phyloP scores from a whole-genome alignment of 2,113 vertebrate genomes.

The Emydura subglobosa region DNA sequence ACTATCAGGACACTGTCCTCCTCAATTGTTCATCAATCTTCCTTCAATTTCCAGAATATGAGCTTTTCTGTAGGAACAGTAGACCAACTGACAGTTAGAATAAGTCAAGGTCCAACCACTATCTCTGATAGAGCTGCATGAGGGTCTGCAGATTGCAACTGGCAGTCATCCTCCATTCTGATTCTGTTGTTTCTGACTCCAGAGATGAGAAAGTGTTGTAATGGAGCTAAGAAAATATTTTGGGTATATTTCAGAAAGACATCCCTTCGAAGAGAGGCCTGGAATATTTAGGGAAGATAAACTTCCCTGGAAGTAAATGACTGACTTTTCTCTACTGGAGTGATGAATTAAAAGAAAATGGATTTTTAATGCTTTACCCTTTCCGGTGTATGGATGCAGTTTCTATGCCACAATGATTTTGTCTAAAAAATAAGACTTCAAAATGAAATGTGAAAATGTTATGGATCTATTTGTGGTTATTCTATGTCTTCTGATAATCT shows the following conservation, averaged over 20 bases:
- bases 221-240: not conserved
- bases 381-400: not conserved
- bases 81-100: not conserved
- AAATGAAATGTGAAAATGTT: not conserved
- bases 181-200: not conserved
- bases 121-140: not conserved
- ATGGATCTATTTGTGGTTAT: not conserved
- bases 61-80: not conserved
- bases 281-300: not conserved
- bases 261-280: not conserved
- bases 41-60: not conserved
- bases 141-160: not conserved
- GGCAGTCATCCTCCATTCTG: not conserved
- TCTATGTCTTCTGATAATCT: not conserved
- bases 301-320: not conserved
- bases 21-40: not conserved
- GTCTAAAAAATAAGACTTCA: not conserved
- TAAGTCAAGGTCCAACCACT: not conserved
- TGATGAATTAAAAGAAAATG: not conserved
- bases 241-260: not conserved
- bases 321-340: not conserved
- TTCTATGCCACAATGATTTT: not conserved
- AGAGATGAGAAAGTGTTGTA: not conserved
- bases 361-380: not conserved
- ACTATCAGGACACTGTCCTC: not conserved